Percentiles rank a stretch among this genome's conserved stretches.
phyloP scores from a whole-genome alignment of 1,140 invertebrate genomes.

The Pogonus chalceus region DNA sequence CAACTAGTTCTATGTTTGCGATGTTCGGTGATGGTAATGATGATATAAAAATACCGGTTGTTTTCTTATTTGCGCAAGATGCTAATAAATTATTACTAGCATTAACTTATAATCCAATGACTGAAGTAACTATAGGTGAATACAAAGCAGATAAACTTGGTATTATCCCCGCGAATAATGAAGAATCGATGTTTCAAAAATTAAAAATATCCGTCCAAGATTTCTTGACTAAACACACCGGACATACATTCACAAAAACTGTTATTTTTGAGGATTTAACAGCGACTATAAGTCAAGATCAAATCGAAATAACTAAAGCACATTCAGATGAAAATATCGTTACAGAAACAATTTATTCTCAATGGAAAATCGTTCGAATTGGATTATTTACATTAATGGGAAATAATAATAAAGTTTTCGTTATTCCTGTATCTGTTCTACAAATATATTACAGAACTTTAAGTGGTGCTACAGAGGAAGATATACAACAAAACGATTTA shows the following conservation, averaged over 20 bases:
- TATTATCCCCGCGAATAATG: constrained; percentile 22
- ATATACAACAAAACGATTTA: constrained; percentile 19
- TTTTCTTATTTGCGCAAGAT: constrained; percentile 83
- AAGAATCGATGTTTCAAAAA: constrained; percentile 34
- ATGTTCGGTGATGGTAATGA: constrained; percentile 91
- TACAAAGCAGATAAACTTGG: constrained; percentile 26
- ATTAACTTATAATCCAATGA: constrained; percentile 37
- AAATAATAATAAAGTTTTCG: constrained; percentile 26
- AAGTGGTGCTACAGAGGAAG: constrained; percentile 19
- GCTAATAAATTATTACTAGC: constrained; percentile 53
- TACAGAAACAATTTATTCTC: constrained; percentile 9
- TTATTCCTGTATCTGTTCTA: constrained; percentile 27
- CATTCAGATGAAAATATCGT: neutral
- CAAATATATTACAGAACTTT: constrained; percentile 30
- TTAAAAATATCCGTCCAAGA: constrained; percentile 34
- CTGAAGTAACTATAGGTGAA: constrained; percentile 44
- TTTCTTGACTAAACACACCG: constrained; percentile 34
- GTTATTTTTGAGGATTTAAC: constrained; percentile 25
- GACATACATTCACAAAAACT: constrained; percentile 25
- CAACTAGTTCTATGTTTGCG: constrained; percentile 75
- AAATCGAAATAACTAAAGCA: constrained; percentile 24
- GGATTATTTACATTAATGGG: constrained; percentile 25
- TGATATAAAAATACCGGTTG: constrained; percentile 81
- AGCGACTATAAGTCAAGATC: constrained; percentile 25
- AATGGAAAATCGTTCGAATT: constrained; percentile 28